A percentile compares a stretch with the other conserved stretches of the same genome.
Conservation (phyloP, 2,113 vertebrate genomes). For the Anser brachyrhynchus region DNA sequence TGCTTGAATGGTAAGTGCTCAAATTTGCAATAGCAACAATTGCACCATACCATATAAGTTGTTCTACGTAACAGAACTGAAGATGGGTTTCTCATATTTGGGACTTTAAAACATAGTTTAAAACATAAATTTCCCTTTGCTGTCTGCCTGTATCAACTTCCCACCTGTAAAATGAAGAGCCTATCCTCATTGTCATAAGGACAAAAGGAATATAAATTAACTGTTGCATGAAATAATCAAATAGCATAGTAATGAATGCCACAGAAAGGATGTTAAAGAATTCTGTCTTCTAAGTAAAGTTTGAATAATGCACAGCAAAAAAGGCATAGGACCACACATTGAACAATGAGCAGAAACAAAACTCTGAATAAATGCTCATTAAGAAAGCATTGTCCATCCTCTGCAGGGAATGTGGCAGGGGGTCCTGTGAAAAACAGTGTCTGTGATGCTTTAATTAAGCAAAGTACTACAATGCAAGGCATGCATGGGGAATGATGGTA, state of each 20-base stretch:
- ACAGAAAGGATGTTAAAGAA: neutral
- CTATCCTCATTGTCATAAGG: neutral
- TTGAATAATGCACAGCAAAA: neutral
- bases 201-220: conserved; percentile 1
- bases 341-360: neutral
- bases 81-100: neutral
- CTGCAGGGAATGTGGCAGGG: neutral
- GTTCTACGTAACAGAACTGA: neutral
- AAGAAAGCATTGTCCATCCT: neutral
- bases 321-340: neutral
- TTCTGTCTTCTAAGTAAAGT: conserved; percentile 3
- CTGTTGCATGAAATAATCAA: neutral
- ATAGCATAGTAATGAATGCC: neutral
- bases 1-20: neutral
- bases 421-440: neutral
- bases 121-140: neutral
- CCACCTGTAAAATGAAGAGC: neutral
- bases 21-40: neutral
- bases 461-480: neutral
- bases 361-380: neutral
- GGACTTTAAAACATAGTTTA: neutral
- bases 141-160: neutral
- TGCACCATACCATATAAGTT: neutral
- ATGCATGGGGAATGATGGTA: neutral
- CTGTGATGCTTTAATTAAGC: neutral